Percentiles rank a stretch among this genome's conserved stretches.
phyloP scores from a whole-genome alignment of 2,797 vertebrate species.

The Falco berigora region DNA sequence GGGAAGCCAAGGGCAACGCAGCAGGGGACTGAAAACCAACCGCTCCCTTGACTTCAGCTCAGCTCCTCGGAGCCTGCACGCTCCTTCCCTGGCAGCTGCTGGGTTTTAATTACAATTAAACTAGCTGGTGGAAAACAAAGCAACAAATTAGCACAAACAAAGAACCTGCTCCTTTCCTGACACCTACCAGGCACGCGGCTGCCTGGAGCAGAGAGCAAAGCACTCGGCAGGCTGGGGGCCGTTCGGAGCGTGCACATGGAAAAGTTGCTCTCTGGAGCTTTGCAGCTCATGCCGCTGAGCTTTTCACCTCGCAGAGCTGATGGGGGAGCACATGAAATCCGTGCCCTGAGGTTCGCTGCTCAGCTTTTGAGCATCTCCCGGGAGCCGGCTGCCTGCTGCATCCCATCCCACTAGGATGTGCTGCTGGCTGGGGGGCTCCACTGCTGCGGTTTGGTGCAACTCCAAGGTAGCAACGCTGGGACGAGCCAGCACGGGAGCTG shows the following conservation, averaged over 20 bases:
- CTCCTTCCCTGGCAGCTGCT: constrained; percentile 70
- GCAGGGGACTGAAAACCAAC: neutral
- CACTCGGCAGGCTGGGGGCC: neutral
- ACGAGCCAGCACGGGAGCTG: accelerated
- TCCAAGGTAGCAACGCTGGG: accelerated
- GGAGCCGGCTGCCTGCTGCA: neutral
- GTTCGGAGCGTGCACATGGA: accelerated
- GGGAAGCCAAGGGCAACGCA: neutral
- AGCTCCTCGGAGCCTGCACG: neutral
- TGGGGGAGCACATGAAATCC: neutral
- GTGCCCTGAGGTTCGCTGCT: accelerated
- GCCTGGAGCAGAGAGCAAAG: neutral
- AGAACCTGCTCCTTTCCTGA: neutral
- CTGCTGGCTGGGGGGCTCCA: neutral
- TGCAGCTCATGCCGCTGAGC: neutral
- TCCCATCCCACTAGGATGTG: neutral
- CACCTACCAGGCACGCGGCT: neutral
- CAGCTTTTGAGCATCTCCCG: neutral
- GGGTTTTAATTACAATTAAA: constrained; percentile 88
- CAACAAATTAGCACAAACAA: constrained; percentile 12
- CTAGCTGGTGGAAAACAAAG: constrained; percentile 78
- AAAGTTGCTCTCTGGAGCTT: neutral
- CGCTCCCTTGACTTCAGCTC: neutral
- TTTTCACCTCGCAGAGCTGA: neutral
- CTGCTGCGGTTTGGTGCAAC: neutral